Evolutionary conservation across 2,797 vertebrate genomes (phyloP).

Genomic region (Silurus aristotelis): DNA sequence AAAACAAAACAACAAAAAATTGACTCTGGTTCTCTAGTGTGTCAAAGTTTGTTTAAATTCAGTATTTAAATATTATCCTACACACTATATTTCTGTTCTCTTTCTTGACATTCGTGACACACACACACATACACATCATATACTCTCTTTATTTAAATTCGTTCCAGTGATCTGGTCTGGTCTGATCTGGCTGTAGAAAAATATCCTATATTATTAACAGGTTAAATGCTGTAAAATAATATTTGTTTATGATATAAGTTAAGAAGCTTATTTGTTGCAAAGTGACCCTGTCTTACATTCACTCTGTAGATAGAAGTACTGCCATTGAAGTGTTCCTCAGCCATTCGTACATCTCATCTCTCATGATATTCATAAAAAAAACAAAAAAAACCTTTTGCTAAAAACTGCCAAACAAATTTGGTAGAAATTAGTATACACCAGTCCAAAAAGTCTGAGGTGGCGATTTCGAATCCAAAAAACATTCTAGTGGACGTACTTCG

Average conservation of each 20-base stretch:
- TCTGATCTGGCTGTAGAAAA: constrained; percentile 60
- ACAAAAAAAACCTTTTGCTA: background rate
- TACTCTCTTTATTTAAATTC: constrained; percentile 29
- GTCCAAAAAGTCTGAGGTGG: background rate
- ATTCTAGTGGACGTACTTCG: background rate
- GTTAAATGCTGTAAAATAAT: constrained; percentile 47
- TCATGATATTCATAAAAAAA: background rate
- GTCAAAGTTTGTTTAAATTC: constrained; percentile 77
- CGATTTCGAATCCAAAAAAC: background rate
- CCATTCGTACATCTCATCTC: background rate
- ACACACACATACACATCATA: constrained; percentile 28
- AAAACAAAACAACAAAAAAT: constrained; percentile 40
- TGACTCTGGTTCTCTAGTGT: constrained; percentile 56
- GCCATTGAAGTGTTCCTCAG: background rate
- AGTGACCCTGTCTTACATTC: constrained; percentile 60
- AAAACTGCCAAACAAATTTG: background rate
- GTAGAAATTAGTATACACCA: background rate
- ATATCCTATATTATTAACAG: constrained; percentile 53
- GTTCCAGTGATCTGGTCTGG: constrained; percentile 51
- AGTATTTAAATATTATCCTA: constrained; percentile 46
- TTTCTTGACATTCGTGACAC: constrained; percentile 36
- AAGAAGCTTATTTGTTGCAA: constrained; percentile 32
- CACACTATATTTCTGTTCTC: constrained; percentile 35
- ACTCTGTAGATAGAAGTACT: constrained; percentile 35
- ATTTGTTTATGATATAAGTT: constrained; percentile 37